A percentile compares a stretch with the other conserved stretches of the same genome.
phyloP scores from a whole-genome alignment of 2,113 vertebrate genomes.

The Galeopterus variegatus region DNA sequence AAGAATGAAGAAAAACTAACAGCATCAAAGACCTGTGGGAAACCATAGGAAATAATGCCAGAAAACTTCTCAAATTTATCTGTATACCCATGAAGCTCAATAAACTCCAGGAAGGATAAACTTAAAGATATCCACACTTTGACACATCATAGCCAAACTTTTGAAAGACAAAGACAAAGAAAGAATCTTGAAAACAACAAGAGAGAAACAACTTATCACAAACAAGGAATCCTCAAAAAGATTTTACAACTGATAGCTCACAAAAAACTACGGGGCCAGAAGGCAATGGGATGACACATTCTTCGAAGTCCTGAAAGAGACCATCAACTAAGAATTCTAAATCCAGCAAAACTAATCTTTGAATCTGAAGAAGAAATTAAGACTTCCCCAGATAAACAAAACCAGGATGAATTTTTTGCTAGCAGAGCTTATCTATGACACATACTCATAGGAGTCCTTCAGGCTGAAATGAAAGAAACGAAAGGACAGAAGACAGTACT shows the following conservation, averaged over 20 bases:
- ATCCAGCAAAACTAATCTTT: background rate
- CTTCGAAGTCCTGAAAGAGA: too few species aligned
- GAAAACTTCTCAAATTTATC: background rate
- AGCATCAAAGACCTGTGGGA: background rate
- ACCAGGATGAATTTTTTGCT: background rate
- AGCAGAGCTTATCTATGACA: background rate
- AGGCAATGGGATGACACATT: too few species aligned
- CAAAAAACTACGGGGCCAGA: background rate
- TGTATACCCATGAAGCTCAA: background rate
- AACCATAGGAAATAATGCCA: conserved; percentile 14
- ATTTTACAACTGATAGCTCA: background rate
- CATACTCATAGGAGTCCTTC: background rate
- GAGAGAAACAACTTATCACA: background rate
- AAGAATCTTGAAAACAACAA: background rate
- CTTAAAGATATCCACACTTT: background rate
- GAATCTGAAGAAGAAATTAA: conserved; percentile 38
- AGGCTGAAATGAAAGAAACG: background rate
- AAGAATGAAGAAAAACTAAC: background rate
- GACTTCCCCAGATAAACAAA: background rate
- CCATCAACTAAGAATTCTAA: background rate
- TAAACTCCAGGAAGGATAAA: conserved; percentile 19
- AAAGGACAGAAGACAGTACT: background rate
- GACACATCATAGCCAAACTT: background rate
- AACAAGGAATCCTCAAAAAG: background rate
- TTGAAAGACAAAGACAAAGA: background rate